Conservation (phyloP, 2,888 invertebrate genomes). For the Lithophane leautieri region DNA sequence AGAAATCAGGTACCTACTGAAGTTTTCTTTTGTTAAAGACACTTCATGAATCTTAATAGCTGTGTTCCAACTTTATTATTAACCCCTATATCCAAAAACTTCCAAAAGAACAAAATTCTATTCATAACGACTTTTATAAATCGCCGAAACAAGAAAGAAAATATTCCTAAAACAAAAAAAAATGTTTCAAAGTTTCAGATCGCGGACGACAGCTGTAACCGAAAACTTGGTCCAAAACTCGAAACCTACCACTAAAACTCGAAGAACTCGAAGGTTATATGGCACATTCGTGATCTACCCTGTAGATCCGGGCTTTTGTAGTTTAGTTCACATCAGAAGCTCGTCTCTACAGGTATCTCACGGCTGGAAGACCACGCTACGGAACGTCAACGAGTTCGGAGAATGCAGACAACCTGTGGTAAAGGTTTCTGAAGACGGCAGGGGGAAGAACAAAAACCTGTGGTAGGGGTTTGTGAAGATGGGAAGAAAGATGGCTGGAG, state of each 20-base stretch:
- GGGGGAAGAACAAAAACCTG: slow-evolving; percentile 32
- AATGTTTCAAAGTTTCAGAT: slow-evolving; percentile 62
- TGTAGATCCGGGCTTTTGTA: slow-evolving; percentile 99
- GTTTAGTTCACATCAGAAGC: slow-evolving; percentile 98
- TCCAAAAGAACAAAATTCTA: slow-evolving; percentile 29
- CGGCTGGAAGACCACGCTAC: slow-evolving; percentile 97
- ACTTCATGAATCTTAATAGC: slow-evolving; percentile 18
- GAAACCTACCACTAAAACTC: slow-evolving; percentile 60
- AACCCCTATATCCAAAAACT: slow-evolving; percentile 31
- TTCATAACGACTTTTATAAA: slow-evolving; percentile 53
- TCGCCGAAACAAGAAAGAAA: slow-evolving; percentile 44
- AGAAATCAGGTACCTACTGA: neutral
- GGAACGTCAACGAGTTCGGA: slow-evolving; percentile 70
- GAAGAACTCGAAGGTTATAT: slow-evolving; percentile 75
- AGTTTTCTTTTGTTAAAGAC: neutral
- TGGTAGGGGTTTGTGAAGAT: slow-evolving; percentile 30
- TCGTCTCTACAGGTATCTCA: slow-evolving; percentile 99
- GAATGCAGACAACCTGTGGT: slow-evolving; percentile 50
- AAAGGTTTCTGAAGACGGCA: slow-evolving; percentile 27
- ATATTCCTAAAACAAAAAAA: slow-evolving; percentile 38
- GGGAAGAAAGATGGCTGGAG: neutral
- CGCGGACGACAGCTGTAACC: slow-evolving; percentile 47
- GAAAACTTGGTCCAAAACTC: slow-evolving; percentile 49
- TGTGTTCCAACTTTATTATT: slow-evolving; percentile 21
- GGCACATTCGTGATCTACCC: slow-evolving; percentile 99